phyloP scores from a whole-genome alignment of 2,797 vertebrate species.

The Lacerta agilis region DNA sequence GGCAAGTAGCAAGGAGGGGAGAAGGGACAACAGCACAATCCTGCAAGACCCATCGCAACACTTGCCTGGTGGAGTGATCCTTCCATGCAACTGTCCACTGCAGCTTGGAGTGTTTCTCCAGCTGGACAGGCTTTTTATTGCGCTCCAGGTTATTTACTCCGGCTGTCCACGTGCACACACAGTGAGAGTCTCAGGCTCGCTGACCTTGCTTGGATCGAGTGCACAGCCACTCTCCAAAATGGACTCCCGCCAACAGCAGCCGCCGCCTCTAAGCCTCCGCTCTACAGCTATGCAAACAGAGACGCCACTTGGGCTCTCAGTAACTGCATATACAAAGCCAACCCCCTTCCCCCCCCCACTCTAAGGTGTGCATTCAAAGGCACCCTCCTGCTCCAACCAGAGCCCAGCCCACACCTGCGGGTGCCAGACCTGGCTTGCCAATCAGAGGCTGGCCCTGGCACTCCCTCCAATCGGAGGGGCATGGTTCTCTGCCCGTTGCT shows the following conservation, averaged over 20 bases:
- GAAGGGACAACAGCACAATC: rapidly evolving
- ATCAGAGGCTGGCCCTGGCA: background rate
- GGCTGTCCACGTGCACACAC: too few species aligned
- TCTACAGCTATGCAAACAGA: background rate
- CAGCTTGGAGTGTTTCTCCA: background rate
- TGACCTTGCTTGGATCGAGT: background rate
- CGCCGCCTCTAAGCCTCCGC: background rate
- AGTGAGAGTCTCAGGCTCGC: background rate
- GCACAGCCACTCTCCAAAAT: background rate
- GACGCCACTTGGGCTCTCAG: background rate
- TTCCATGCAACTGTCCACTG: background rate
- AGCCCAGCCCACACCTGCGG: background rate
- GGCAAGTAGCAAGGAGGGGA: too few species aligned
- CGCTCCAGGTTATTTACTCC: background rate
- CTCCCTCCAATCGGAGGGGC: background rate
- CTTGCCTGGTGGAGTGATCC: background rate
- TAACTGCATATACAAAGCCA: background rate
- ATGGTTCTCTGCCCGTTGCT: background rate
- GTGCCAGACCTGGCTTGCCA: background rate
- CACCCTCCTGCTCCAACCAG: background rate
- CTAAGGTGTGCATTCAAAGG: background rate
- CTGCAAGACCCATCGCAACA: background rate
- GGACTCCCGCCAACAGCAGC: background rate
- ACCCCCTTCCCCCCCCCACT: too few species aligned
- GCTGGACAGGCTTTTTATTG: background rate